phyloP scores from a whole-genome alignment of 2,888 invertebrate genomes.

The Mythimna albipuncta region DNA sequence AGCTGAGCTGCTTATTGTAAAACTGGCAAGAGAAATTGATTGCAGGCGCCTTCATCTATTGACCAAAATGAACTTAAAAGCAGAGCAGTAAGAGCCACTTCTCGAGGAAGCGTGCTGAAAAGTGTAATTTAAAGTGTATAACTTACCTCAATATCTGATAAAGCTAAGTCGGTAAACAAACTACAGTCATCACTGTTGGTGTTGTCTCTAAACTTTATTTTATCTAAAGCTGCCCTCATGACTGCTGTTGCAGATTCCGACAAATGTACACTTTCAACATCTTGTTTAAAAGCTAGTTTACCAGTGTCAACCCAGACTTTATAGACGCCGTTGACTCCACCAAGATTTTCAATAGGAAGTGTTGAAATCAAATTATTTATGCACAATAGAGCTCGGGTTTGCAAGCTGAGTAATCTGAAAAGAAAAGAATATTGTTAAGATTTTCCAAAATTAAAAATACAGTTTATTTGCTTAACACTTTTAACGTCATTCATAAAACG shows the following conservation, averaged over 20 bases:
- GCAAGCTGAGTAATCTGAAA: constrained; percentile 89
- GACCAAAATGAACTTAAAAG: background rate
- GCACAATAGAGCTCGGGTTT: constrained; percentile 92
- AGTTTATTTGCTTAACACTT: no score
- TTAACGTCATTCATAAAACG: no score
- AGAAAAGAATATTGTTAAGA: background rate
- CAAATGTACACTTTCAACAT: constrained; percentile 87
- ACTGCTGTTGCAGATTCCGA: constrained; percentile 94
- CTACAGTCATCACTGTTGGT: constrained; percentile 75
- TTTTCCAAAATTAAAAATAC: no score
- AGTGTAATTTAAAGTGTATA: background rate
- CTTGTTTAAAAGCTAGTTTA: constrained; percentile 91
- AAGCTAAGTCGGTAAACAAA: constrained; percentile 89
- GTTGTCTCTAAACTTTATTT: constrained; percentile 89
- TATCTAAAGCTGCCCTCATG: constrained; percentile 94
- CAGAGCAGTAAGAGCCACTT: background rate
- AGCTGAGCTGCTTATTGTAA: background rate
- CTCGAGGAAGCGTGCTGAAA: background rate
- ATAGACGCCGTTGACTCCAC: constrained; percentile 91
- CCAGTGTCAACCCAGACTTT: constrained; percentile 93
- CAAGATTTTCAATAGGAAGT: constrained; percentile 91
- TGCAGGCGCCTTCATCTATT: background rate
- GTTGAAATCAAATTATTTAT: constrained; percentile 93
- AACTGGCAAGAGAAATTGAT: background rate
- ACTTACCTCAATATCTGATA: constrained; percentile 90